Base-by-base conservation (phyloP, 2,113 vertebrate genomes). In the Micronycteris hirsuta region DNA sequence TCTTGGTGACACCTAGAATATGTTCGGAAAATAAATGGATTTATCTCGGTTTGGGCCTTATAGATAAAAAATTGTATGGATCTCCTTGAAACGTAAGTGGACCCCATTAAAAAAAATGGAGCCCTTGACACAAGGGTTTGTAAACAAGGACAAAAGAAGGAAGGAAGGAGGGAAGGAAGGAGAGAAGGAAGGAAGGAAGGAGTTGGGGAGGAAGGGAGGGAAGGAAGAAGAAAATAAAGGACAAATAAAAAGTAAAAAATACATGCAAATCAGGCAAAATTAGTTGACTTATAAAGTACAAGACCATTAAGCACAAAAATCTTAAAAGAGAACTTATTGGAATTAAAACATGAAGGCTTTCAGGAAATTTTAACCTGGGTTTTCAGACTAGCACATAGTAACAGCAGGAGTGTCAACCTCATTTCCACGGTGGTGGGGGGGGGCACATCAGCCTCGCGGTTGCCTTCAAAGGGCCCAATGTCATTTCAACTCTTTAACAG, bases 11-110 rank as follows among this genome's bases (percentile, higher is more conserved):
- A 80, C 52, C 26, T 94, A 70, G 68, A 89, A 86, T 82, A 67
- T 58, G 19, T 89, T 92, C 43, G 71, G 80, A 77, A 89, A 95
- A 94, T 71, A 89, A 94, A 71, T 52, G 31, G 20, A 63, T 94
- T 92, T 83, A 93, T 77, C 73, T 94, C 4, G 1, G 24, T 82
- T 89, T 84, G 28, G 68, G 47, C 26, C 19, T 61, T 36, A 17
- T 20, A 41, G 41, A 77, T 33, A 68, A 71, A 8, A 82, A 70
- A 85, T 43, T 86, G 5, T 78, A 63, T 52, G 36, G 13, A 13
- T 56, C 31, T 83, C 47, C 24, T 58, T 65, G 63, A 78, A 91
- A 85, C 86, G 33, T 83, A 83, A 93, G 83, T 14, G 38, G 33
- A 77, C 1, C n/a, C 33, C 11, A 58, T 45, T 7, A 7, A 43